A percentile compares a stretch with the other conserved stretches of the same genome.
phyloP scores from a whole-genome alignment of 2,888 invertebrate species.

The Catocala nupta region DNA sequence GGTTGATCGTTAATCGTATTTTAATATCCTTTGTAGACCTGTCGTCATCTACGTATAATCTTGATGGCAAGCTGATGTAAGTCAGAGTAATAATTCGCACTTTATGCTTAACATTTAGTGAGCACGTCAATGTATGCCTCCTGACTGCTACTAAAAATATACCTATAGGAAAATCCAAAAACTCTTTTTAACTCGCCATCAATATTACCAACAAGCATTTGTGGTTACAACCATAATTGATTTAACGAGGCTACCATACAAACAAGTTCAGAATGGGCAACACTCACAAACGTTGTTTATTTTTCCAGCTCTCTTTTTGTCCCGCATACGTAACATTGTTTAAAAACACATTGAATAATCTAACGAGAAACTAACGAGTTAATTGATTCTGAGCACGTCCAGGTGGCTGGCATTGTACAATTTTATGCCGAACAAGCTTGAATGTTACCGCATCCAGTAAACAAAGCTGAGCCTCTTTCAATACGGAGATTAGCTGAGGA shows the following conservation, averaged over 20 bases:
- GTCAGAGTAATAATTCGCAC: too few species aligned
- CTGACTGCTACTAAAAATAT: too few species aligned
- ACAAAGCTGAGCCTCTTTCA: conserved; percentile 41
- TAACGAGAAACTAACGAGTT: conserved; percentile 22
- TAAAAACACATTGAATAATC: conserved; percentile 22
- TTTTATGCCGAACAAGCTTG: conserved; percentile 50
- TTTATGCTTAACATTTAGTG: too few species aligned
- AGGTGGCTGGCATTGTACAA: conserved; percentile 49
- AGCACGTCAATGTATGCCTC: too few species aligned
- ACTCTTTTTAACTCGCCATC: too few species aligned
- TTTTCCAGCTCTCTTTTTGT: conserved; percentile 1
- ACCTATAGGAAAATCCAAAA: too few species aligned
- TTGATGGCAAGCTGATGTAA: too few species aligned
- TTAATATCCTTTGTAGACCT: conserved; percentile 2
- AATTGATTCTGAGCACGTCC: conserved; percentile 55
- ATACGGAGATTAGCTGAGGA: conserved; percentile 53
- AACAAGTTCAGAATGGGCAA: not conserved
- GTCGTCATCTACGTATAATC: not conserved
- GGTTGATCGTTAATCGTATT: not conserved
- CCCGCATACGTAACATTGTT: conserved; percentile 11
- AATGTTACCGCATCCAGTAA: conserved; percentile 56
- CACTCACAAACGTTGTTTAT: not conserved
- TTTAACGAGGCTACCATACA: not conserved
- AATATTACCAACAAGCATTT: too few species aligned
- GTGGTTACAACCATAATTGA: too few species aligned